phyloP scores from a whole-genome alignment of 53 echinoderm and acorn worm species.

The Apostichopus leukothele region DNA sequence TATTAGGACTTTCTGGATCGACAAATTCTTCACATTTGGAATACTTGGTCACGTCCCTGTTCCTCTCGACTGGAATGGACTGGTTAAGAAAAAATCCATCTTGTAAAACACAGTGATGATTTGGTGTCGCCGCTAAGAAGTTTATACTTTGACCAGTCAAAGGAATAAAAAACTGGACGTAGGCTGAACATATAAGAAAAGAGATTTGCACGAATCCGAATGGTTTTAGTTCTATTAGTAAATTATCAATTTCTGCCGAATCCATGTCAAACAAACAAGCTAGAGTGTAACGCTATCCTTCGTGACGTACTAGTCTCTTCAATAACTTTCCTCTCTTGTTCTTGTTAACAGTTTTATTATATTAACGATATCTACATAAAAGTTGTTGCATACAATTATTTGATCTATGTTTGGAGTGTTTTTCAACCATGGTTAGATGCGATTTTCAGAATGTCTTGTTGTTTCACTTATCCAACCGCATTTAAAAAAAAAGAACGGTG shows the following conservation, averaged over 20 bases:
- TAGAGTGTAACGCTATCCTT: too few relatives aligned
- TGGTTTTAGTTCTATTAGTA: slow-evolving; percentile 11
- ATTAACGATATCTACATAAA: too few relatives aligned
- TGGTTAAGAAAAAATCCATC: neutral
- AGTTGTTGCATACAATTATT: too few relatives aligned
- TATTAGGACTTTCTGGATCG: slow-evolving; percentile 53
- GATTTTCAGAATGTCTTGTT: too few relatives aligned
- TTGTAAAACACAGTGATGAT: slow-evolving; percentile 58
- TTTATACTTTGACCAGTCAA: slow-evolving; percentile 51
- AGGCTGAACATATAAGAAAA: slow-evolving; percentile 18
- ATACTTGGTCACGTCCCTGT: slow-evolving; percentile 34
- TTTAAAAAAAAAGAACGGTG: too few relatives aligned
- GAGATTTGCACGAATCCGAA: neutral
- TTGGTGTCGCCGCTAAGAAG: slow-evolving; percentile 77
- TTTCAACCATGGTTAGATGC: too few relatives aligned
- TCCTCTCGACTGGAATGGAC: slow-evolving; percentile 6
- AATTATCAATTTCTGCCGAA: neutral
- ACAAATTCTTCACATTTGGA: slow-evolving; percentile 62
- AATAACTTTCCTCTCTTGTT: too few relatives aligned
- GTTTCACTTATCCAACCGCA: too few relatives aligned
- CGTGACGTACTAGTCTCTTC: too few relatives aligned
- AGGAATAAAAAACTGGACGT: slow-evolving; percentile 25
- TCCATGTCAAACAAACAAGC: neutral
- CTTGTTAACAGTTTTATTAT: too few relatives aligned
- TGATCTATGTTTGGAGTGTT: too few relatives aligned